phyloP scores from a whole-genome alignment of 2,797 vertebrate genomes.

The Cheirogaleus major region DNA sequence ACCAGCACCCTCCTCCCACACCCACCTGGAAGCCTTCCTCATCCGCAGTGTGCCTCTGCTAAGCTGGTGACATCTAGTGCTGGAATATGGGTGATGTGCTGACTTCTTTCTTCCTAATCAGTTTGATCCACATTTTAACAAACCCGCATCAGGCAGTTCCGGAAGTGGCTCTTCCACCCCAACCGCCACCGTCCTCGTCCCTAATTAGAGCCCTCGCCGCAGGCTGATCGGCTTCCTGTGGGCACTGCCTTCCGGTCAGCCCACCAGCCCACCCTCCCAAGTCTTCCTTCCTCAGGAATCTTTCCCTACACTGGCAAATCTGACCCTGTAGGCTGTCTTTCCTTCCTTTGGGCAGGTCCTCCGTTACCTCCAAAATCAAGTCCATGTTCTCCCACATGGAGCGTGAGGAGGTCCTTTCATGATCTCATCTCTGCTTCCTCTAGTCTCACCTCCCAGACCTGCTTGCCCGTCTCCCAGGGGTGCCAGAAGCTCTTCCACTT shows the following conservation, averaged over 20 bases:
- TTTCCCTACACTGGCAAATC: background rate
- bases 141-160: background rate
- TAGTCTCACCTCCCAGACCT: background rate
- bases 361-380: background rate
- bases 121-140: background rate
- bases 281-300: background rate
- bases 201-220: background rate
- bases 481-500: background rate
- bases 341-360: background rate
- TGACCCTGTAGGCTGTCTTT: background rate
- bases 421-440: background rate
- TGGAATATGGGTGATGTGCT: background rate
- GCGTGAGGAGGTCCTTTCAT: background rate
- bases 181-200: no score
- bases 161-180: background rate
- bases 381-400: background rate
- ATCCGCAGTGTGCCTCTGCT: background rate
- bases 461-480: background rate
- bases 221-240: background rate
- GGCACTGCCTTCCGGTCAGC: background rate
- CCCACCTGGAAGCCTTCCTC: background rate
- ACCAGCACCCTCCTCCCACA: background rate
- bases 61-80: background rate
- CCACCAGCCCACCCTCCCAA: background rate
- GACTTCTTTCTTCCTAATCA: background rate